Conservation (phyloP, 2,797 vertebrate species). For the Microctenopoma stevenorrisi region DNA sequence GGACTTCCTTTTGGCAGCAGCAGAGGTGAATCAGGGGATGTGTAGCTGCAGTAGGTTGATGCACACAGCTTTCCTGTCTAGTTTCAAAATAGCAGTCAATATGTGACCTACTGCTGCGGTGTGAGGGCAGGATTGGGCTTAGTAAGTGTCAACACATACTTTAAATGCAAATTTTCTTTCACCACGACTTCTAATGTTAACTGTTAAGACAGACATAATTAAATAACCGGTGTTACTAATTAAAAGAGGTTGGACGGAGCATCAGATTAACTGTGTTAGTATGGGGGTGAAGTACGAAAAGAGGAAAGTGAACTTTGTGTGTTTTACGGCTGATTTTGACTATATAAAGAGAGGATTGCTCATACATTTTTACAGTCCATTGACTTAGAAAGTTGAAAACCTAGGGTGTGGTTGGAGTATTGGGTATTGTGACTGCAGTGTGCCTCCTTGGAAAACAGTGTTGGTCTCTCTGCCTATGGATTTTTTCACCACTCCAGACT, state of each 20-base stretch:
- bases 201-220: constrained; percentile 3
- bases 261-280: neutral
- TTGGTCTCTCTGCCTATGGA: neutral
- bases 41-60: constrained; percentile 40
- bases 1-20: constrained; percentile 62
- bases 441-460: neutral
- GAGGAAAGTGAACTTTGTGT: neutral
- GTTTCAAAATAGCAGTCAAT: neutral
- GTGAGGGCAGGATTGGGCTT: neutral
- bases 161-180: neutral
- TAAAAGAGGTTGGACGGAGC: constrained; percentile 4
- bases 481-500: neutral
- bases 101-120: neutral
- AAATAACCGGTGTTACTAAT: constrained; percentile 2
- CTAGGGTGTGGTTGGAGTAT: constrained; percentile 4
- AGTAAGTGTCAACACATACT: neutral
- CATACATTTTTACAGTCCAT: constrained; percentile 23
- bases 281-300: neutral
- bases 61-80: constrained; percentile 10
- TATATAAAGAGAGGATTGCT: constrained; percentile 33
- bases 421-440: neutral
- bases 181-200: neutral
- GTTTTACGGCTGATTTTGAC: constrained; percentile 36
- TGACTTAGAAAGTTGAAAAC: constrained; percentile 38
- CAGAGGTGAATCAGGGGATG: constrained; percentile 32